phyloP scores from a whole-genome alignment of 2,888 invertebrate genomes.

The Synanthedon myopaeformis region DNA sequence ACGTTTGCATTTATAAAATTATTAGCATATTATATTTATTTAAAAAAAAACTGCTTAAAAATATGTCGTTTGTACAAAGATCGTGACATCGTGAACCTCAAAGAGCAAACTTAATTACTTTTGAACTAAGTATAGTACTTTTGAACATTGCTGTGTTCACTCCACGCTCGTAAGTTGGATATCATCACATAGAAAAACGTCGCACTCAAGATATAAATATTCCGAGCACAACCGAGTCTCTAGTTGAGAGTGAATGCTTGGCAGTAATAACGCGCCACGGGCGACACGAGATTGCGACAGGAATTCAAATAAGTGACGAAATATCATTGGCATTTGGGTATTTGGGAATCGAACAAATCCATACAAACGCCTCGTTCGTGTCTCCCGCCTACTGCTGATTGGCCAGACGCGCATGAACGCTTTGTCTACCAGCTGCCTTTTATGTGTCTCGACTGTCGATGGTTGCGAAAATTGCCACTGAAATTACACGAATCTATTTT shows the following conservation, averaged over 20 bases:
- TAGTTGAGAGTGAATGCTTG: slow-evolving; percentile 9
- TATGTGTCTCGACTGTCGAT: neutral
- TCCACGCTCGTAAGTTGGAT: neutral
- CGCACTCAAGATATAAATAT: slow-evolving; percentile 3
- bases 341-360: slow-evolving; percentile 13
- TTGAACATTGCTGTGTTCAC: neutral
- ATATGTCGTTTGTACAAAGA: neutral
- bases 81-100: neutral
- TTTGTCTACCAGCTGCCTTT: neutral
- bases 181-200: neutral
- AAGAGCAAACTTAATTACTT: neutral
- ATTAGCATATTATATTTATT: no score
- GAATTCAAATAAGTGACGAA: slow-evolving; percentile 19
- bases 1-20: no score
- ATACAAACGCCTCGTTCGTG: slow-evolving; percentile 2
- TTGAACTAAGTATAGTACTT: neutral
- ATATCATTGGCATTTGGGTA: slow-evolving; percentile 6
- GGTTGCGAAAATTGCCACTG: neutral
- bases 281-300: slow-evolving; percentile 6
- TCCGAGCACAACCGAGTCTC: slow-evolving; percentile 5
- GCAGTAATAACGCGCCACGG: slow-evolving; percentile 1
- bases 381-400: slow-evolving; percentile 10
- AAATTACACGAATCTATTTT: neutral
- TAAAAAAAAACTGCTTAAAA: neutral
- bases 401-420: slow-evolving; percentile 2